Conservation (phyloP, 2,797 vertebrate species). For the Hephaestus fuliginosus region DNA sequence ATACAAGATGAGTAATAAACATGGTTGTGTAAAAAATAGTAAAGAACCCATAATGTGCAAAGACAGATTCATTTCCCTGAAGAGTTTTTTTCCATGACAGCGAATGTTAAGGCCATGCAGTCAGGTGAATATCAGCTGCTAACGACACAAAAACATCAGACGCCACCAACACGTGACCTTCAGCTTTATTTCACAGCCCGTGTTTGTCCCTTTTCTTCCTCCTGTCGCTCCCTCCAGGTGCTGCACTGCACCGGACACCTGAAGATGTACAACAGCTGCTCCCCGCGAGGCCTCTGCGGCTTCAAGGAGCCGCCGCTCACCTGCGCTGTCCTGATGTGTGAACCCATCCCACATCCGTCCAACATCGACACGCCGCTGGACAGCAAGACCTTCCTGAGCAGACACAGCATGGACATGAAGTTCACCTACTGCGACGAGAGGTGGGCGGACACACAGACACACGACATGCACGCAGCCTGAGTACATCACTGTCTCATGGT, state of each 20-base stretch:
- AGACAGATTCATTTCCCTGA: too few relatives aligned
- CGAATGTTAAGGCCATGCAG: not conserved
- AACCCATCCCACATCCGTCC: slow-evolving; percentile 95
- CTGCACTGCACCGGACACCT: slow-evolving; percentile 97
- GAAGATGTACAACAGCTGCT: slow-evolving; percentile 90
- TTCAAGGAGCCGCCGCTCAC: slow-evolving; percentile 94
- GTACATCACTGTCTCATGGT: not conserved
- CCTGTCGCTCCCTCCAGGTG: slow-evolving; percentile 83
- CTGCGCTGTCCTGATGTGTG: slow-evolving; percentile 96
- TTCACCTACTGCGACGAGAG: slow-evolving; percentile 98
- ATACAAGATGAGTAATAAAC: not conserved
- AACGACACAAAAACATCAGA: not conserved
- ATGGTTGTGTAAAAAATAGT: not conserved
- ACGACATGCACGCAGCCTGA: not conserved
- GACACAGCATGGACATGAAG: slow-evolving; percentile 99
- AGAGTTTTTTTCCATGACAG: too few relatives aligned
- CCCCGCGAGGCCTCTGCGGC: slow-evolving; percentile 88
- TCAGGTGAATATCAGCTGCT: not conserved
- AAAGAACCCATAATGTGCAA: not conserved
- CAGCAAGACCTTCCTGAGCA: slow-evolving; percentile 97
- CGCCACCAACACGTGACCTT: not conserved
- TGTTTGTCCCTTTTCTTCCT: not conserved
- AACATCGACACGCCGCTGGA: slow-evolving; percentile 96
- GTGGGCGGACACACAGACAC: slow-evolving; percentile 68
- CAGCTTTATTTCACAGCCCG: not conserved